These are phyloP conservation scores for Piprites chloris DNA, from an alignment of 2,113 vertebrate species.

Conservation along the genomic window DNA sequence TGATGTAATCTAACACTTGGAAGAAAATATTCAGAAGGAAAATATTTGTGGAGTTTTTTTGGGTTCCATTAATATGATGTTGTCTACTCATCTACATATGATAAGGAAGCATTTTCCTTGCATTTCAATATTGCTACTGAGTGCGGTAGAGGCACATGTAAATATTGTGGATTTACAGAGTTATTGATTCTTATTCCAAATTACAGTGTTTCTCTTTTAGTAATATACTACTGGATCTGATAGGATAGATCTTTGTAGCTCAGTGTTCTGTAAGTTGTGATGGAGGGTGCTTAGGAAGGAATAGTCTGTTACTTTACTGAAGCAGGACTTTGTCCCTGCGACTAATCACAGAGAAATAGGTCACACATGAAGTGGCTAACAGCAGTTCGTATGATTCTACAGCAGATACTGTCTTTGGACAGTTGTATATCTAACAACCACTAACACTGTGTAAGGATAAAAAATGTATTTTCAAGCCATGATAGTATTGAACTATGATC, in stretches of 20 bases:
- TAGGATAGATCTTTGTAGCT: background rate
- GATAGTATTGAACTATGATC: background rate
- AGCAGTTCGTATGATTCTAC: background rate
- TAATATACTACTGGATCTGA: background rate
- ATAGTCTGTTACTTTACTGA: background rate
- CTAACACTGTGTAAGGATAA: background rate
- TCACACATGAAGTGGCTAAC: background rate
- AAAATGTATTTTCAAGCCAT: background rate
- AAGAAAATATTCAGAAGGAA: background rate
- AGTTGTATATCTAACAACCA: background rate
- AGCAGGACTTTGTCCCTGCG: background rate
- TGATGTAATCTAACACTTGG: background rate
- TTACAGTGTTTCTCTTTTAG: background rate
- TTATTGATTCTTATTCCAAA: background rate
- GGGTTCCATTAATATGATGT: background rate
- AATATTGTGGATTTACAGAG: background rate
- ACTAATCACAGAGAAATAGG: background rate
- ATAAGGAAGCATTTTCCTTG: background rate
- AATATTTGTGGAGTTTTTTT: background rate
- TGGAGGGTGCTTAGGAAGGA: background rate
- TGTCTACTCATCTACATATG: background rate
- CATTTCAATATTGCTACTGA: background rate
- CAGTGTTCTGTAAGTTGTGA: background rate
- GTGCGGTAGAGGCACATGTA: background rate
- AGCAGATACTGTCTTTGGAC: background rate